Evolutionary conservation across 2,888 invertebrate genomes (phyloP).

Genomic region (Euproctis similis): DNA sequence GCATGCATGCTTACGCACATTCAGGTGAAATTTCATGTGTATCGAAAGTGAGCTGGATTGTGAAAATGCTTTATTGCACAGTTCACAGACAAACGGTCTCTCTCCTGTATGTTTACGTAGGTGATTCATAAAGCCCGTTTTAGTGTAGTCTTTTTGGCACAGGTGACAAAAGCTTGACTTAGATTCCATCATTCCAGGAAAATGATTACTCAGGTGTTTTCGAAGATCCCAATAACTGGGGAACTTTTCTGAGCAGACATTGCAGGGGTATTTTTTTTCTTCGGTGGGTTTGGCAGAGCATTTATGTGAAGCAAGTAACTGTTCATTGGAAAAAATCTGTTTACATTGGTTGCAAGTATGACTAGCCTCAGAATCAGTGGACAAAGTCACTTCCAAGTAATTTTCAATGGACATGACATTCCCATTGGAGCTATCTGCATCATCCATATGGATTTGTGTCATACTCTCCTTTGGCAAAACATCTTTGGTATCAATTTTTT

Average conservation of each 20-base stretch:
- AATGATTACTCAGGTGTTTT: constrained; percentile 69
- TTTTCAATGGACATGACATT: constrained; percentile 73
- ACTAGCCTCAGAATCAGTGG: constrained; percentile 71
- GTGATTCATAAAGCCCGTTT: constrained; percentile 73
- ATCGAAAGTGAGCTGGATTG: constrained; percentile 72
- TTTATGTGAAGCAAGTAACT: constrained; percentile 54
- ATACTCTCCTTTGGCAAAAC: constrained; percentile 49
- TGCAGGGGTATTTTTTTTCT: constrained; percentile 70
- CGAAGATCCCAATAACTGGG: constrained; percentile 70
- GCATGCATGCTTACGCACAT: constrained; percentile 71
- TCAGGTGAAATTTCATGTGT: constrained; percentile 73
- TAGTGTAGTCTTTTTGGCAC: constrained; percentile 73
- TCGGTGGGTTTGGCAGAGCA: constrained; percentile 65
- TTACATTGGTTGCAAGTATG: constrained; percentile 69
- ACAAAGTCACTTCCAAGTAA: constrained; percentile 70
- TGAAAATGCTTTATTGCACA: constrained; percentile 71
- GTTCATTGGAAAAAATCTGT: constrained; percentile 68
- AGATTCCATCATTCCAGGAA: constrained; percentile 71
- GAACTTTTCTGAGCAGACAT: constrained; percentile 69
- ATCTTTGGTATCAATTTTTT: constrained; percentile 64
- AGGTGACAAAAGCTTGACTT: constrained; percentile 73
- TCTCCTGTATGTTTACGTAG: constrained; percentile 71
- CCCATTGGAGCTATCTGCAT: constrained; percentile 66
- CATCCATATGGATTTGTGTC: constrained; percentile 52
- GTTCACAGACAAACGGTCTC: constrained; percentile 70